Conservation (phyloP, 2,888 invertebrate species). For the Melanostoma scalare region DNA sequence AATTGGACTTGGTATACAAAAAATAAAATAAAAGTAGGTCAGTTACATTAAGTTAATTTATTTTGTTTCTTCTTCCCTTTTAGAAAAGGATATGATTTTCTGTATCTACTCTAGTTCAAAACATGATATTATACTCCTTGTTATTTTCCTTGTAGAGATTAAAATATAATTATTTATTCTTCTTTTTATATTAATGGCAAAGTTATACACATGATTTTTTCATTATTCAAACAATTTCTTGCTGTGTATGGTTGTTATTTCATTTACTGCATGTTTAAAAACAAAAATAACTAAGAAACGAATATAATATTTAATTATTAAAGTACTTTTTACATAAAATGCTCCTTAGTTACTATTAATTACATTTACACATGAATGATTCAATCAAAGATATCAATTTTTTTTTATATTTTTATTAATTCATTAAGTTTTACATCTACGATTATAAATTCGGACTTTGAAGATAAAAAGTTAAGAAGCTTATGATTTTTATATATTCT, state of each 20-base stretch:
- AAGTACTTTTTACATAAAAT: conserved; percentile 69
- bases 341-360: conserved; percentile 61
- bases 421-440: conserved; percentile 73
- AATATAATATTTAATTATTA: conserved; percentile 44
- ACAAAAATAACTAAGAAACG: conserved; percentile 42
- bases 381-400: conserved; percentile 66
- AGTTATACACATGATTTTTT: conserved; percentile 42
- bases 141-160: conserved; percentile 23
- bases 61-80: conserved; percentile 42
- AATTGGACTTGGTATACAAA: not conserved
- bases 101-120: conserved; percentile 55
- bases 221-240: conserved; percentile 44
- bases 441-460: conserved; percentile 77
- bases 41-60: conserved; percentile 54
- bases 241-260: conserved; percentile 37
- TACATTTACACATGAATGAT: conserved; percentile 72
- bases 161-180: conserved; percentile 42
- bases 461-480: conserved; percentile 72
- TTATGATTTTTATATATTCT: conserved; percentile 54
- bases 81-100: conserved; percentile 46
- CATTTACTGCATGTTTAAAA: conserved; percentile 3
- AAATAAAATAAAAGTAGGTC: conserved; percentile 32
- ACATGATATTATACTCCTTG: conserved; percentile 32
- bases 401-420: conserved; percentile 33
- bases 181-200: conserved; percentile 61